phyloP scores from a whole-genome alignment of 2,888 invertebrate species.

The Mayetiola destructor region DNA sequence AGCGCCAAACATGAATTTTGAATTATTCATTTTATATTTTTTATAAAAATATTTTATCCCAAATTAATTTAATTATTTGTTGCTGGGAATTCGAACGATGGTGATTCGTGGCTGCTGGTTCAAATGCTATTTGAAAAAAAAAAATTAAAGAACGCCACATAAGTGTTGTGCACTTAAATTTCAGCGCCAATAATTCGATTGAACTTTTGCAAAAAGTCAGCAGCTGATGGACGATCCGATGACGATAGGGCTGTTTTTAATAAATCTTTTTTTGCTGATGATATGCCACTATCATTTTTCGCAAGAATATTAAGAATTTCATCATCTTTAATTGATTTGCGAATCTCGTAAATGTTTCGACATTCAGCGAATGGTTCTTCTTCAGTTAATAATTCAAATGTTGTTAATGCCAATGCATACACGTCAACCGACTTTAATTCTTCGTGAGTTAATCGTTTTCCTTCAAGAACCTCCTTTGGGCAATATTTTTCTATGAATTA shows the following conservation, averaged over 20 bases:
- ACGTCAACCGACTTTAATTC: not conserved
- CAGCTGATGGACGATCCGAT: not conserved
- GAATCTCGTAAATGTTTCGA: not conserved
- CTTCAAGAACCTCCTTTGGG: not conserved
- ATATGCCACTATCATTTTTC: not conserved
- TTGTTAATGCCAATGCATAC: constrained; percentile 3
- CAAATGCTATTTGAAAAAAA: too few relatives aligned
- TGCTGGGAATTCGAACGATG: too few relatives aligned
- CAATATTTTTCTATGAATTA: constrained; percentile 9
- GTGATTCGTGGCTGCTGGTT: too few relatives aligned
- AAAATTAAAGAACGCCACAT: too few relatives aligned
- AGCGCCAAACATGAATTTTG: too few relatives aligned
- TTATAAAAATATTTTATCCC: too few relatives aligned
- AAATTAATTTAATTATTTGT: too few relatives aligned
- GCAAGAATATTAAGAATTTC: not conserved
- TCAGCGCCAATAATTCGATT: constrained; percentile 3
- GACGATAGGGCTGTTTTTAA: constrained; percentile 1
- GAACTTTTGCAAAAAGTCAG: not conserved
- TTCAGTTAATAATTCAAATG: not conserved
- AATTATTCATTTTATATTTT: too few relatives aligned
- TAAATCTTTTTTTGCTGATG: not conserved
- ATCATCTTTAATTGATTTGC: not conserved
- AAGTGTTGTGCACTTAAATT: too few relatives aligned
- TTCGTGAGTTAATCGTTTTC: not conserved
- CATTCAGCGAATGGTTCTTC: not conserved